These are phyloP conservation scores for Eurystomus gularis DNA, from an alignment of 2,113 vertebrate species.

Conservation along the genomic window DNA sequence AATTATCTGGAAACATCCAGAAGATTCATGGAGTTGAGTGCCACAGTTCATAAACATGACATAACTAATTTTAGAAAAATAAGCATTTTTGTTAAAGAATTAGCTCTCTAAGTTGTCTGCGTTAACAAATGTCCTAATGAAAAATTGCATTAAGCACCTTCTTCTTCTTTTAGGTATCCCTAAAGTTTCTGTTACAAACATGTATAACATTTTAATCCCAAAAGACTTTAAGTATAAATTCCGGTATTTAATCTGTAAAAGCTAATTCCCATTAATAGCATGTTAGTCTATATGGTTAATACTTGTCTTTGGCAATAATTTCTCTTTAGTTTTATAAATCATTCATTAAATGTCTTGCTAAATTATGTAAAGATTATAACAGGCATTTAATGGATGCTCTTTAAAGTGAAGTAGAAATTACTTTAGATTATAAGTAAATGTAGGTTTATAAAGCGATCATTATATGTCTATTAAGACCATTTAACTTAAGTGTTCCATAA, in stretches of 20 bases:
- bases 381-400: slow-evolving; percentile 70
- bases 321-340: slow-evolving; percentile 68
- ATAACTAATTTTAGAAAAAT: background rate
- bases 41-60: background rate
- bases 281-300: slow-evolving; percentile 59
- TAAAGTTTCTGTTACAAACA: background rate
- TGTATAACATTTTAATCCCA: background rate
- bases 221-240: background rate
- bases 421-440: slow-evolving; percentile 72
- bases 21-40: background rate
- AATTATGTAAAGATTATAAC: slow-evolving; percentile 76
- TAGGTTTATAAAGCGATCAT: slow-evolving; percentile 74
- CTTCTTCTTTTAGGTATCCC: background rate
- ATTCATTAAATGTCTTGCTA: slow-evolving; percentile 70
- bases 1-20: background rate
- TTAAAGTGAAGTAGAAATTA: slow-evolving; percentile 72
- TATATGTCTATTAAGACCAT: slow-evolving; percentile 77
- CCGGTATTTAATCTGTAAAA: slow-evolving; percentile 55
- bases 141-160: background rate
- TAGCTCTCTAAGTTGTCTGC: background rate
- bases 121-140: background rate
- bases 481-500: slow-evolving; percentile 76
- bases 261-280: slow-evolving; percentile 39
- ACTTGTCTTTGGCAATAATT: slow-evolving; percentile 73
- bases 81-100: background rate